Evolutionary conservation across 2,797 vertebrate species (phyloP).

Genomic region (Phalanger gymnotis): DNA sequence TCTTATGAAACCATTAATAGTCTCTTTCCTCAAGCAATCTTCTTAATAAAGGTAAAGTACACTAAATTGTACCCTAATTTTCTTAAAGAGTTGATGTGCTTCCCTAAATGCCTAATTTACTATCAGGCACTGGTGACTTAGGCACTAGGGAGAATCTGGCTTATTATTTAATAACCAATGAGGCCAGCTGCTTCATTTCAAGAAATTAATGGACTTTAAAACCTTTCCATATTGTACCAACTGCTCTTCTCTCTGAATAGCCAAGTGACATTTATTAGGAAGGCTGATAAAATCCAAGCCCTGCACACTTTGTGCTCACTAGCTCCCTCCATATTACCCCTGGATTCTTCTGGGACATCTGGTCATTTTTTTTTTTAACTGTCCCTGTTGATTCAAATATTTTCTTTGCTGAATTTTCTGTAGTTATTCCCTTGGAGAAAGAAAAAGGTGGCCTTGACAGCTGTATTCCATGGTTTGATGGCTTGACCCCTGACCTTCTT

Average conservation of each 20-base stretch:
- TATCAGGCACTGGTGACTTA: constrained; percentile 74
- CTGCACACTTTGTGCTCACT: constrained; percentile 52
- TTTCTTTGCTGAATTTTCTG: constrained; percentile 81
- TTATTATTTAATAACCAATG: constrained; percentile 83
- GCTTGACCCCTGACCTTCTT: constrained; percentile 77
- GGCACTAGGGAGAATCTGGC: constrained; percentile 79
- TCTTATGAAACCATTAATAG: background rate
- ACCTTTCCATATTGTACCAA: constrained; percentile 84
- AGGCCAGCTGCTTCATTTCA: constrained; percentile 85
- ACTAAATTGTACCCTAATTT: constrained; percentile 70
- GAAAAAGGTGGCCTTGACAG: constrained; percentile 75
- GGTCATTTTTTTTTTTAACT: constrained; percentile 70
- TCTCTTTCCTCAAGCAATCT: constrained; percentile 29
- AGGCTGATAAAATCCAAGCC: constrained; percentile 82
- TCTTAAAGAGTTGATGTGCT: constrained; percentile 77
- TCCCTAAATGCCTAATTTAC: constrained; percentile 79
- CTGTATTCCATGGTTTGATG: constrained; percentile 69
- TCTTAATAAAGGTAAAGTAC: constrained; percentile 44
- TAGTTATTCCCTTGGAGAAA: constrained; percentile 82
- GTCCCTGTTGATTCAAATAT: constrained; percentile 75
- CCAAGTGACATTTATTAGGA: constrained; percentile 83
- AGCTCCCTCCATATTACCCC: constrained; percentile 70
- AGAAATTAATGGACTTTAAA: constrained; percentile 87
- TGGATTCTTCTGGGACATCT: constrained; percentile 81
- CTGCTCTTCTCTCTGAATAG: constrained; percentile 76